Conservation (phyloP, 2,888 invertebrate species). For the Parochlus steinenii region DNA sequence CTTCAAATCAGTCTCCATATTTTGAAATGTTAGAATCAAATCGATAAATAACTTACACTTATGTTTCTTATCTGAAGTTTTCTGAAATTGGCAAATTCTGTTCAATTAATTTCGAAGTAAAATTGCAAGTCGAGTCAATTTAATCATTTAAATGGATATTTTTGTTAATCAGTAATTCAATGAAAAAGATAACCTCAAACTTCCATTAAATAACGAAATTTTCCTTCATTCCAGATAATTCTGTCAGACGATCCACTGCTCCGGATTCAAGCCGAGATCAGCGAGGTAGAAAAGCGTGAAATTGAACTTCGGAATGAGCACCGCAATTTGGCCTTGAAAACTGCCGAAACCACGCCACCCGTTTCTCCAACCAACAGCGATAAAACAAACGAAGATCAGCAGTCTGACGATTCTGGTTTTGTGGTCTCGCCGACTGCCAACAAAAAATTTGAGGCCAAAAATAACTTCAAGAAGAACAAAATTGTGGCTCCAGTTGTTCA, state of each 20-base stretch:
- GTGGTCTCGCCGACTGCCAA: neutral
- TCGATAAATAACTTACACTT: too few species aligned
- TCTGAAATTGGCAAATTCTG: too few species aligned
- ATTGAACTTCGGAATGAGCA: slow-evolving; percentile 47
- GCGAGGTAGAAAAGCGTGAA: slow-evolving; percentile 70
- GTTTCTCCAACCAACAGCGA: slow-evolving; percentile 19
- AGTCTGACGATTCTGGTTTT: slow-evolving; percentile 6
- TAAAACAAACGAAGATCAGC: slow-evolving; percentile 3
- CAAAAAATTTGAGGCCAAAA: slow-evolving; percentile 4
- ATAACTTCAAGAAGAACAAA: slow-evolving; percentile 13
- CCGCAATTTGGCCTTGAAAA: slow-evolving; percentile 16
- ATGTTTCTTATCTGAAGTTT: too few species aligned
- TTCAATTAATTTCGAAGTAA: too few species aligned
- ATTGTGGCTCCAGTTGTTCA: slow-evolving; percentile 11
- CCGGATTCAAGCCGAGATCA: slow-evolving; percentile 79
- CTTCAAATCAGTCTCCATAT: too few species aligned
- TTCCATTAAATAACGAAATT: too few species aligned
- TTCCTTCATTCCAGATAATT: neutral
- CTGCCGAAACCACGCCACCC: slow-evolving; percentile 12
- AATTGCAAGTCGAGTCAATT: too few species aligned
- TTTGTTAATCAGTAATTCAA: too few species aligned
- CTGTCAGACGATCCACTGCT: slow-evolving; percentile 46
- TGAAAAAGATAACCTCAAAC: too few species aligned
- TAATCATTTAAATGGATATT: too few species aligned
- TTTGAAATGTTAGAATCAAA: too few species aligned